These are phyloP conservation scores for Drosophila tanythrix DNA, from an alignment of 2,888 invertebrate genomes.

Conservation along the genomic window DNA sequence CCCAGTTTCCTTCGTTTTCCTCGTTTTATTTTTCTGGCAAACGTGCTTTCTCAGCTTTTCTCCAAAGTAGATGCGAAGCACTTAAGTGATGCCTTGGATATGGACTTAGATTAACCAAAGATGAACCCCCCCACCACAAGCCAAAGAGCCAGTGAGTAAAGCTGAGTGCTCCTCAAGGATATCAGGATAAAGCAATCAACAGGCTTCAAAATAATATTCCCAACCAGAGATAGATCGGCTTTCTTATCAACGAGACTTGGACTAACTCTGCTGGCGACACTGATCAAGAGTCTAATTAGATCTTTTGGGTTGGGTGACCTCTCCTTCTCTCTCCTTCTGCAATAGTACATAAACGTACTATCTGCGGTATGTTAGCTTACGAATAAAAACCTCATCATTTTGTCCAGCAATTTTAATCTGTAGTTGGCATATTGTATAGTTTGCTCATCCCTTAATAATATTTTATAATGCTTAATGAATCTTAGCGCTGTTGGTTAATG, in stretches of 20 bases:
- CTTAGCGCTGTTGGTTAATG: slow-evolving; percentile 46
- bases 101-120: slow-evolving; percentile 5
- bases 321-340: neutral
- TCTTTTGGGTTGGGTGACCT: neutral
- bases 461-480: slow-evolving; percentile 40
- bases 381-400: neutral
- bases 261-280: neutral
- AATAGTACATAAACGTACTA: neutral
- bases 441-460: neutral
- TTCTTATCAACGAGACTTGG: too few relatives aligned
- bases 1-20: slow-evolving; percentile 47
- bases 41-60: slow-evolving; percentile 9
- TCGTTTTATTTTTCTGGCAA: slow-evolving; percentile 21
- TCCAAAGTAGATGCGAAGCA: neutral
- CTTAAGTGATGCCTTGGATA: slow-evolving; percentile 7
- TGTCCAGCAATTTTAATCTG: too few relatives aligned
- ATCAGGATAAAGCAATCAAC: neutral
- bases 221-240: neutral
- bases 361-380: neutral
- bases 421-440: neutral
- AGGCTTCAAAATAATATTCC: neutral
- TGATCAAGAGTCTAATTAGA: neutral
- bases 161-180: neutral
- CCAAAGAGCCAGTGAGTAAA: neutral
- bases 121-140: neutral